Percentiles rank a stretch among this genome's conserved stretches.
Evolutionary conservation across 2,888 invertebrate genomes (phyloP).

Genomic region (Spodoptera littoralis): DNA sequence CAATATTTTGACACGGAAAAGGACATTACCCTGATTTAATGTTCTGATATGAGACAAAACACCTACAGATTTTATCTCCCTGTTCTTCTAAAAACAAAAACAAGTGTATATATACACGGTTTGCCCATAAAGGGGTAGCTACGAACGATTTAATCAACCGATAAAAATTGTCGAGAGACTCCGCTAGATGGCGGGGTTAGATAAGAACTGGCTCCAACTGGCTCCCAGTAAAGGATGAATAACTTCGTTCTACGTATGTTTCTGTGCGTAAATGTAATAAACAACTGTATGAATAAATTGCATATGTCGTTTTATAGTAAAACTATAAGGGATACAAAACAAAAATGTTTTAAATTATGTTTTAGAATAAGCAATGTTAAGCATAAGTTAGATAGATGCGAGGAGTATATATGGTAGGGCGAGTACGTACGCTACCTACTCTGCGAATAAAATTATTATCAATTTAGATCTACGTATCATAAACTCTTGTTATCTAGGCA

Average conservation of each 20-base stretch:
- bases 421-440: too few species aligned
- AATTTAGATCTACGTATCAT: too few species aligned
- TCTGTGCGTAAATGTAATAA: slow-evolving; percentile 33
- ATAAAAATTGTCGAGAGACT: slow-evolving; percentile 80
- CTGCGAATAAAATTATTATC: too few species aligned
- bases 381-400: too few species aligned
- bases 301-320: too few species aligned
- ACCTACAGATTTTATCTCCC: slow-evolving; percentile 71
- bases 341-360: too few species aligned
- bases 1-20: slow-evolving; percentile 42
- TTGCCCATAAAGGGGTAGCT: slow-evolving; percentile 82
- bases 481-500: too few species aligned
- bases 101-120: slow-evolving; percentile 72
- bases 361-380: too few species aligned
- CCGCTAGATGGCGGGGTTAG: slow-evolving; percentile 76
- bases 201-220: slow-evolving; percentile 62
- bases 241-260: slow-evolving; percentile 36
- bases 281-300: too few species aligned
- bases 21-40: slow-evolving; percentile 54
- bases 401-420: too few species aligned
- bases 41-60: slow-evolving; percentile 60
- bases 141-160: slow-evolving; percentile 82
- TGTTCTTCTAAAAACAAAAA: slow-evolving; percentile 71
- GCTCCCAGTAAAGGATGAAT: slow-evolving; percentile 46
- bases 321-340: too few species aligned